Conservation (phyloP, 2,797 vertebrate species). For the Nannoperca australis region DNA sequence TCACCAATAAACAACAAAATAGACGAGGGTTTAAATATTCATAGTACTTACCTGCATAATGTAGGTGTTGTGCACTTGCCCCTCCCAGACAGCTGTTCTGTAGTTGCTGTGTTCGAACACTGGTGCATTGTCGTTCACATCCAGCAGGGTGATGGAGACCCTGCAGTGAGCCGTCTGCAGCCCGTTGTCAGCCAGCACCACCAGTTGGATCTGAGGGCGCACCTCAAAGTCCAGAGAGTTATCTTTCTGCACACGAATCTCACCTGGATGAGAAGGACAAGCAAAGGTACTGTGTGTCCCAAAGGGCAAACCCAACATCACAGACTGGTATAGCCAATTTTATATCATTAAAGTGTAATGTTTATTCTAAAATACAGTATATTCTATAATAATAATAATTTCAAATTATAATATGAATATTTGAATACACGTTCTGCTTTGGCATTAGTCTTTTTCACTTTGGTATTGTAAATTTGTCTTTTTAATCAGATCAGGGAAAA, state of each 20-base stretch:
- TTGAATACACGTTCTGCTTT: background rate
- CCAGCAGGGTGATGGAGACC: constrained; percentile 86
- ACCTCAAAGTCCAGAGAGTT: constrained; percentile 90
- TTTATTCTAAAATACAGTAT: background rate
- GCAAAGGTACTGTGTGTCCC: background rate
- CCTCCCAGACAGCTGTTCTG: constrained; percentile 89
- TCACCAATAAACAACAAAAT: background rate
- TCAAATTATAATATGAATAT: background rate
- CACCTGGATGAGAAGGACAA: constrained; percentile 78
- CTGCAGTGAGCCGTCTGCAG: constrained; percentile 85
- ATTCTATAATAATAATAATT: background rate
- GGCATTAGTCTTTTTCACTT: background rate
- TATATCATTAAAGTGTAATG: background rate
- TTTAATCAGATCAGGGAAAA: constrained; percentile 4
- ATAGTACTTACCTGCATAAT: constrained; percentile 87
- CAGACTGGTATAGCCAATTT: too few relatives aligned
- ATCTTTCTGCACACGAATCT: constrained; percentile 89
- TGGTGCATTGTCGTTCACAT: constrained; percentile 91
- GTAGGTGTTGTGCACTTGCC: constrained; percentile 84
- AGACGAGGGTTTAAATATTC: background rate
- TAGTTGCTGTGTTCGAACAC: constrained; percentile 87
- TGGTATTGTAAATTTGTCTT: background rate
- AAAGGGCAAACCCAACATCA: background rate
- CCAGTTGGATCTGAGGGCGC: constrained; percentile 82
- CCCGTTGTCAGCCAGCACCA: constrained; percentile 88